phyloP scores from a whole-genome alignment of 2,113 vertebrate species.

The Rhabdornis inornatus region DNA sequence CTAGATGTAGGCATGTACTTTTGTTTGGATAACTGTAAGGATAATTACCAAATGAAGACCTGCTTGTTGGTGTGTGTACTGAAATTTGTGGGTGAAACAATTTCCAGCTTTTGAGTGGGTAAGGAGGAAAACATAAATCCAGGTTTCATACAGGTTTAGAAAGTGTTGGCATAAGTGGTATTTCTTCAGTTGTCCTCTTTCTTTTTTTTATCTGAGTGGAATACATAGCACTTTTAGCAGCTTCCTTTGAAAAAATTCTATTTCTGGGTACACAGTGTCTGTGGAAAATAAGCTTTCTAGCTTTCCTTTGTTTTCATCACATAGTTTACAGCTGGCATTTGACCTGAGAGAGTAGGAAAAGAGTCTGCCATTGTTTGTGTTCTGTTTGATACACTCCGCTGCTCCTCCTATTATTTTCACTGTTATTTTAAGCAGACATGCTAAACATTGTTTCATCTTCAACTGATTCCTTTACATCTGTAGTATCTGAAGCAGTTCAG shows the following conservation, averaged over 20 bases:
- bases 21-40: background rate
- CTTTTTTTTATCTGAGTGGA: background rate
- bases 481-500: background rate
- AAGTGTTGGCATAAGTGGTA: background rate
- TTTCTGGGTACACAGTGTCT: background rate
- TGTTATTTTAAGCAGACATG: conserved; percentile 25
- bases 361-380: background rate
- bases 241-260: conserved; percentile 12
- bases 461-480: background rate
- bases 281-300: background rate
- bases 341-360: conserved; percentile 39
- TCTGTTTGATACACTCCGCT: background rate
- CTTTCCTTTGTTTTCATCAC: conserved; percentile 50
- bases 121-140: background rate
- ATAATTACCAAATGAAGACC: conserved; percentile 19
- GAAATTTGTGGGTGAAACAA: background rate
- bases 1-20: background rate
- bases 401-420: background rate
- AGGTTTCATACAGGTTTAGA: conserved; percentile 19
- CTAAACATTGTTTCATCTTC: conserved; percentile 29
- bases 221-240: background rate
- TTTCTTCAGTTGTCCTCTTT: conserved; percentile 21
- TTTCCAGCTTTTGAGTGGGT: background rate
- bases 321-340: conserved; percentile 53
- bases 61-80: background rate